Conservation (phyloP, 2,113 vertebrate species). For the Gymnocephalus cernua region DNA sequence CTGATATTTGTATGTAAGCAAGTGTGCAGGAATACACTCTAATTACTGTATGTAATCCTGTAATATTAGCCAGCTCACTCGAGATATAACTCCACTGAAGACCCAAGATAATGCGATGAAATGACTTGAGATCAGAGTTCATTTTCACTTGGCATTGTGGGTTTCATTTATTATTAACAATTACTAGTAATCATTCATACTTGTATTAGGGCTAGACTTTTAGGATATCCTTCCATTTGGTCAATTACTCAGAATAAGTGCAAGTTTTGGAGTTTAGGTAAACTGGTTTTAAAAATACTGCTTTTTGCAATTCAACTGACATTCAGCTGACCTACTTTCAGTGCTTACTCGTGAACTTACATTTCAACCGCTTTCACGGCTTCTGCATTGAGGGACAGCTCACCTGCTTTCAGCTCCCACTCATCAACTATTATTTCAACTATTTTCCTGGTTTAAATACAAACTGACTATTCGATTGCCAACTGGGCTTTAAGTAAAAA, state of each 20-base stretch:
- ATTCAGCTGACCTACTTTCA: too few relatives aligned
- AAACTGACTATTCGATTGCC: neutral
- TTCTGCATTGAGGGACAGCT: neutral
- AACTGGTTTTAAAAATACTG: too few relatives aligned
- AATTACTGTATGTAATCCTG: neutral
- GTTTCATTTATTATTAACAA: too few relatives aligned
- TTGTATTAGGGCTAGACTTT: too few relatives aligned
- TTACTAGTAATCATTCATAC: too few relatives aligned
- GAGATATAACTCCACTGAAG: neutral
- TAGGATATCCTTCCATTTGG: too few relatives aligned
- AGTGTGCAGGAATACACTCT: neutral
- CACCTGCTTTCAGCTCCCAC: neutral
- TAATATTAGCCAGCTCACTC: neutral
- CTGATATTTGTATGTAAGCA: neutral
- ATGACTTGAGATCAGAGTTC: neutral
- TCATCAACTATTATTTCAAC: neutral
- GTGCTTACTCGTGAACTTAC: too few relatives aligned
- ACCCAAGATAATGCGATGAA: neutral
- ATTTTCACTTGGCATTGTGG: neutral
- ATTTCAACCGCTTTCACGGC: neutral
- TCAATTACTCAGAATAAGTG: too few relatives aligned
- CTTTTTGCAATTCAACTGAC: too few relatives aligned
- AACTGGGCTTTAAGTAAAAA: neutral
- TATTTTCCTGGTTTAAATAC: neutral
- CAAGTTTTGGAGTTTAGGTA: too few relatives aligned